Base-by-base conservation (phyloP, 1,140 invertebrate species). In the Octopus bimaculoides region DNA sequence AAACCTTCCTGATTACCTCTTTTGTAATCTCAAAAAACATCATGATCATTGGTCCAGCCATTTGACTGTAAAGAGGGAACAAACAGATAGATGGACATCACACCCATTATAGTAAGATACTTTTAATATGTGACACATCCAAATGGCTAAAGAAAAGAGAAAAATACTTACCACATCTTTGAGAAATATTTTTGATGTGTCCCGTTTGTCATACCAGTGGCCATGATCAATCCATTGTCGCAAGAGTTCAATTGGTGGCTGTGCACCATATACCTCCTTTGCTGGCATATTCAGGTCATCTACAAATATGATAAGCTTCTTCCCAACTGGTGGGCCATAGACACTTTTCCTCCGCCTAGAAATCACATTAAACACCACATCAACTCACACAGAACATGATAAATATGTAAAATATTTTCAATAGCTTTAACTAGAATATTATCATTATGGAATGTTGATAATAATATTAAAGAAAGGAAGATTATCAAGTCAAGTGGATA, bases 141-240 rank as follows among this genome's bases (percentile, higher is more conserved):
- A 10, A 10, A 9, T 66, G 61, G n/a, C 61, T 5, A 75, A 8
- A 14, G 14, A 53, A 75, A 54, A 6, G 5, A 54, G 41, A 5
- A 52, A 54, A 53, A 17, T 41, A 91, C 92, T 91, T 91, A 96
- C 95, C 81, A 90, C 87, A 86, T 91, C 90, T 77, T 83, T 83
- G 0, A 91, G 83, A 83, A 89, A 88, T 7, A 91, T 78, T 82
- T 89, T 89, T 53, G 88, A 86, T 52, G 90, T 91, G 84, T 91
- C 90, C 81, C 90, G 90, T 75, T 82, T 86, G 81, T 91, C 90
- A 80, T 90, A 91, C 90, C 90, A 91, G 79, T 91, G 89, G 7
- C 88, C 87, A 80, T 91, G 90, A 79, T 91, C 89, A 26, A 90
- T 82, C 89, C 89, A 90, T 83, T 91, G 90, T 77, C 90, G 71